Percentiles rank a stretch among this genome's conserved stretches.
Evolutionary conservation across 2,888 invertebrate genomes (phyloP).

Genomic region (Mylabris sibirica): DNA sequence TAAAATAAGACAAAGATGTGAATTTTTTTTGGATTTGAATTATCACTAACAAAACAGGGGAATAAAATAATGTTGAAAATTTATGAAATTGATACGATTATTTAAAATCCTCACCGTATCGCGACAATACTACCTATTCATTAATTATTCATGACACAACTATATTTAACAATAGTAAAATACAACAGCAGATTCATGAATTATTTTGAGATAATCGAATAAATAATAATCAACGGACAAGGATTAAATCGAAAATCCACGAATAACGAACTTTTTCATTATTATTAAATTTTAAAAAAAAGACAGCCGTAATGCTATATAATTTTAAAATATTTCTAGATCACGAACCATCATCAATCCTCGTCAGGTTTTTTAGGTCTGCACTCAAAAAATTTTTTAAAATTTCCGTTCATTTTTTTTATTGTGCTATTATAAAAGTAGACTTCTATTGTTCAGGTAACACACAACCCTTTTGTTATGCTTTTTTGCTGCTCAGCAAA

Average conservation of each 20-base stretch:
- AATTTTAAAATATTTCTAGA: conserved; percentile 3
- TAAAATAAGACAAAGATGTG: conserved; percentile 16
- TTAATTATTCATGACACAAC: conserved; percentile 11
- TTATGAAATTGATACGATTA: too few relatives aligned
- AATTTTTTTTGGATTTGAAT: not conserved
- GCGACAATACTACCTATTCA: not conserved
- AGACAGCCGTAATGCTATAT: not conserved
- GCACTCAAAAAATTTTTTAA: not conserved
- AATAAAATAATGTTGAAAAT: too few relatives aligned
- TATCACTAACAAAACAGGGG: not conserved
- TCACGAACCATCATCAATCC: not conserved
- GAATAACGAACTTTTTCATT: not conserved
- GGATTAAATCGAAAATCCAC: conserved; percentile 2
- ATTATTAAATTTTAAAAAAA: not conserved
- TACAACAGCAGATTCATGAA: not conserved
- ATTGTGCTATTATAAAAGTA: not conserved
- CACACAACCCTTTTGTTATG: not conserved
- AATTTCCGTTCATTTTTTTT: not conserved
- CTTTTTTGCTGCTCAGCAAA: not conserved
- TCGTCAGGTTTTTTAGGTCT: not conserved
- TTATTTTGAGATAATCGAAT: not conserved
- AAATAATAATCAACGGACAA: not conserved
- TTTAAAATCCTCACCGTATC: conserved; percentile 6
- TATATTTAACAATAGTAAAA: conserved; percentile 4
- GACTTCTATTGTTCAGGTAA: not conserved